phyloP scores from a whole-genome alignment of 2,113 vertebrate genomes.

The Psophia crepitans region DNA sequence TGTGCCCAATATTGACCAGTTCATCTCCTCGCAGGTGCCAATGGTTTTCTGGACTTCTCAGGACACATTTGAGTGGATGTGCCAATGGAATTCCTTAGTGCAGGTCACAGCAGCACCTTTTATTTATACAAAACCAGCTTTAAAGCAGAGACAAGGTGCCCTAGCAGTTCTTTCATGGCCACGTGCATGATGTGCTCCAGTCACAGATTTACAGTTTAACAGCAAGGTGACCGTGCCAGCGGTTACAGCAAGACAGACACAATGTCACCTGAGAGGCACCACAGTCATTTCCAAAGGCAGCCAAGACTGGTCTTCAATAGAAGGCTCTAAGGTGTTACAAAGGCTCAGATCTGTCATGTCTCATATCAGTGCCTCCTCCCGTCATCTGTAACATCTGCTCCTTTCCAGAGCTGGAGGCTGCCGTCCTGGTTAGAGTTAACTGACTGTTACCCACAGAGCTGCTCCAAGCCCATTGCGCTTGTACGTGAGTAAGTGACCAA shows the following conservation, averaged over 20 bases:
- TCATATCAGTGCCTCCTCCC: neutral
- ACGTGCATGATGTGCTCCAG: neutral
- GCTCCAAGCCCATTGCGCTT: neutral
- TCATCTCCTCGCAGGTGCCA: neutral
- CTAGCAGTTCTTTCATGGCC: neutral
- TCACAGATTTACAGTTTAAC: neutral
- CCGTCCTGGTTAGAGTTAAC: neutral
- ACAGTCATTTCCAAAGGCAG: neutral
- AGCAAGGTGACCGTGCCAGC: neutral
- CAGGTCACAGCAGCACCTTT: neutral
- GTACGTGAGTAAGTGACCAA: neutral
- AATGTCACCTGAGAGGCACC: neutral
- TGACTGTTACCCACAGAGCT: neutral
- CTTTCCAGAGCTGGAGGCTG: neutral
- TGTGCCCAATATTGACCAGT: neutral
- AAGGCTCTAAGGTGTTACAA: neutral
- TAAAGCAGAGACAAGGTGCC: neutral
- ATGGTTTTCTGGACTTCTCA: neutral
- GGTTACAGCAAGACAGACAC: neutral
- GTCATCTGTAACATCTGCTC: accelerated
- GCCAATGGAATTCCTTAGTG: neutral
- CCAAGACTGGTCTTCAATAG: neutral
- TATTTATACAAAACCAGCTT: neutral
- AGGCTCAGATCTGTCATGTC: neutral
- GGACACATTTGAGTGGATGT: accelerated